A percentile compares a stretch with the other conserved stretches of the same genome.
These are phyloP conservation scores for Spatulosminthurus flaviceps DNA, from an alignment of 2,888 invertebrate genomes.

Conservation along the genomic window DNA sequence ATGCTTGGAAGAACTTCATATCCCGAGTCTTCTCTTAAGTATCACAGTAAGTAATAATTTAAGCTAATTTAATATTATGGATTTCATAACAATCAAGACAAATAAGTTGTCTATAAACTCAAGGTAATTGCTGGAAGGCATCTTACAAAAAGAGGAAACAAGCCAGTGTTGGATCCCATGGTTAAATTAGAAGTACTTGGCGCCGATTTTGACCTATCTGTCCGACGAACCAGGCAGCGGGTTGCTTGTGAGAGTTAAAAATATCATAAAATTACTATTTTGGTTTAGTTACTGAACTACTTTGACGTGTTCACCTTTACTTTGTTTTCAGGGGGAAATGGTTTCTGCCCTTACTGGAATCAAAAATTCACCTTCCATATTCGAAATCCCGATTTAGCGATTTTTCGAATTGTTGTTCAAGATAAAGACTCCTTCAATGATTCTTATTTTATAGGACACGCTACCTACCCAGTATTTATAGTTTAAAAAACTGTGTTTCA, in stretches of 20 bases:
- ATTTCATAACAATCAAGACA: not conserved
- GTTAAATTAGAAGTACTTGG: slow-evolving; percentile 92
- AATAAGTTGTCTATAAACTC: not conserved
- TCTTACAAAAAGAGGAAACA: slow-evolving; percentile 75
- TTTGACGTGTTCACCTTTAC: too few relatives aligned
- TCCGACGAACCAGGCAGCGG: slow-evolving; percentile 77
- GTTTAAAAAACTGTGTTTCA: too few relatives aligned
- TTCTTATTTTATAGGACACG: slow-evolving; percentile 94
- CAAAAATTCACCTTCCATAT: slow-evolving; percentile 84
- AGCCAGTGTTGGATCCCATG: slow-evolving; percentile 77
- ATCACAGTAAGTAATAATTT: slow-evolving; percentile 70
- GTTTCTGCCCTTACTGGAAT: slow-evolving; percentile 92
- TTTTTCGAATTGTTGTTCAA: slow-evolving; percentile 86
- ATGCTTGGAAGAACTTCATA: slow-evolving; percentile 64
- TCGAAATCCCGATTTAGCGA: slow-evolving; percentile 81
- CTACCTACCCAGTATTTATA: slow-evolving; percentile 80
- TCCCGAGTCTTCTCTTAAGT: slow-evolving; percentile 74
- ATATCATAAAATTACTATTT: too few relatives aligned
- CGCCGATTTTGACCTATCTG: slow-evolving; percentile 83
- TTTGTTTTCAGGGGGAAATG: too few relatives aligned
- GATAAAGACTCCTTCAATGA: slow-evolving; percentile 98
- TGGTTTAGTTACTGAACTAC: too few relatives aligned
- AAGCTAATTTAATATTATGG: not conserved
- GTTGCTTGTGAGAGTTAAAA: too few relatives aligned
- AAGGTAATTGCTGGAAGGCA: slow-evolving; percentile 88